These are phyloP conservation scores for Coenonympha glycerion DNA, from an alignment of 2,888 invertebrate genomes.

Conservation along the genomic window DNA sequence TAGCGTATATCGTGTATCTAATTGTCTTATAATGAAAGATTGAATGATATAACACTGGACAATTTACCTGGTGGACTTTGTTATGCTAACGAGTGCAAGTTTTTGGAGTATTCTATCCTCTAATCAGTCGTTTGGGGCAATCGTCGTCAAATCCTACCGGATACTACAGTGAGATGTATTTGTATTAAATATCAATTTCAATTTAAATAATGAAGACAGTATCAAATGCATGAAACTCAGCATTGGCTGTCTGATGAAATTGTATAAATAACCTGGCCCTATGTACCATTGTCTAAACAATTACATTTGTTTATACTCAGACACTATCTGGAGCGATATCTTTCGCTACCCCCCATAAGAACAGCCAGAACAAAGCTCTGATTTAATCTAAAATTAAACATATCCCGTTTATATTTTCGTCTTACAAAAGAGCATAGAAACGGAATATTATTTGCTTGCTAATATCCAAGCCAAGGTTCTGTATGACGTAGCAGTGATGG, in stretches of 20 bases:
- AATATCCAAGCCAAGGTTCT: constrained; percentile 30
- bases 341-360: not conserved
- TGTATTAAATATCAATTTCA: no score
- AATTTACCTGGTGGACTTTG: no score
- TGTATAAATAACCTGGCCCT: not conserved
- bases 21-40: no score
- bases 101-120: no score
- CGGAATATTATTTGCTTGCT: constrained; percentile 29
- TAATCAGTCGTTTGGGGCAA: no score
- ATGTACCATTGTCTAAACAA: not conserved
- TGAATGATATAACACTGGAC: no score
- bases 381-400: constrained; percentile 12
- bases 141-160: no score
- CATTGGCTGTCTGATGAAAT: not conserved
- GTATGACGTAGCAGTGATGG: constrained; percentile 26
- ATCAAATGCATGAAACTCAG: not conserved
- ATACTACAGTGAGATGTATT: no score
- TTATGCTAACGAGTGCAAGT: no score
- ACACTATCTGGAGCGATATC: not conserved
- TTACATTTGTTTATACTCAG: not conserved
- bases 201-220: no score
- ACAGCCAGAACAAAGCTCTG: constrained; percentile 10
- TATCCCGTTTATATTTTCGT: constrained; percentile 9
- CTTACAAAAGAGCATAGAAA: constrained; percentile 19
- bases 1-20: no score